These are phyloP conservation scores for Epistrophe grossulariae DNA, from an alignment of 2,888 invertebrate genomes.

Conservation along the genomic window DNA sequence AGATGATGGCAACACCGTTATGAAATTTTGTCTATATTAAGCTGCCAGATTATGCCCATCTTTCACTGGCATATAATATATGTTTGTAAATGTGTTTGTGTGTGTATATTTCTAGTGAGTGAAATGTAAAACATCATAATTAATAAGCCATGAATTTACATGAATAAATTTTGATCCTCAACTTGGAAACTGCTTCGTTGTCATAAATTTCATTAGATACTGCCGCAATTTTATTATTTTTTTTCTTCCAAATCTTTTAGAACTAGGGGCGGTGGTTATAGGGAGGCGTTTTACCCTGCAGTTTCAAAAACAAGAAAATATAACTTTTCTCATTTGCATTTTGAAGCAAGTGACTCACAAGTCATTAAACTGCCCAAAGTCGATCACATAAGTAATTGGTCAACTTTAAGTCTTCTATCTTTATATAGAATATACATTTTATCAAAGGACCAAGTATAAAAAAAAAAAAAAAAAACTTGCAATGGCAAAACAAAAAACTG, in stretches of 20 bases:
- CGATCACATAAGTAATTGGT: constrained; percentile 72
- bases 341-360: constrained; percentile 50
- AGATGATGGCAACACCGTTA: not conserved
- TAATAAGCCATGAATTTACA: constrained; percentile 75
- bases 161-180: constrained; percentile 72
- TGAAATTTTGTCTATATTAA: constrained; percentile 43
- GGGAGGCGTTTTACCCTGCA: not conserved
- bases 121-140: constrained; percentile 72
- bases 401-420: constrained; percentile 61
- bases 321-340: constrained; percentile 70
- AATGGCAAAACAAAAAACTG: not conserved
- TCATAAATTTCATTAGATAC: constrained; percentile 39
- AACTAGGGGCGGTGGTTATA: not conserved
- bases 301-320: constrained; percentile 1
- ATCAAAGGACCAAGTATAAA: constrained; percentile 39
- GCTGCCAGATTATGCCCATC: constrained; percentile 9
- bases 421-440: constrained; percentile 35
- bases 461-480: constrained; percentile 7
- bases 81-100: not conserved
- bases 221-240: constrained; percentile 6
- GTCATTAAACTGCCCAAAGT: constrained; percentile 67
- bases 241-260: constrained; percentile 11
- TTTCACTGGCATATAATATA: not conserved
- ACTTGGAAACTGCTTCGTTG: constrained; percentile 62
- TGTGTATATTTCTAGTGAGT: constrained; percentile 40